Percentiles rank a stretch among this genome's conserved stretches.
These are phyloP conservation scores for Dermatemys mawii DNA, from an alignment of 2,113 vertebrate species.

Conservation along the genomic window DNA sequence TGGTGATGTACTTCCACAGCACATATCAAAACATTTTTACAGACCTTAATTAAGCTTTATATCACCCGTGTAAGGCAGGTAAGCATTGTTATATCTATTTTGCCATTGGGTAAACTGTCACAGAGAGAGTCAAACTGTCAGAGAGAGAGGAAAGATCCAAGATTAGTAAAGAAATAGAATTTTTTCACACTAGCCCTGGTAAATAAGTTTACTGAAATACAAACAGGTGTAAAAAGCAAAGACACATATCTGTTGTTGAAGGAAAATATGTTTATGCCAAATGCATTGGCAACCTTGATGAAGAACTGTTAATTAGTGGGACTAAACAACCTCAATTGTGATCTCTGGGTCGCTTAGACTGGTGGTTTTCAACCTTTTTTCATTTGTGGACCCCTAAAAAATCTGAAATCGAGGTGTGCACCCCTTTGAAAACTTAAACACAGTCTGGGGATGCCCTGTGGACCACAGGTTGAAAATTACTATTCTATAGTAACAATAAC, in stretches of 20 bases:
- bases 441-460: neutral
- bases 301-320: neutral
- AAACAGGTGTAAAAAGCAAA: neutral
- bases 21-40: neutral
- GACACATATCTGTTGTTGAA: fast-evolving
- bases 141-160: neutral
- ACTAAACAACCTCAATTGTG: neutral
- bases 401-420: neutral
- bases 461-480: neutral
- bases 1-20: neutral
- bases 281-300: neutral
- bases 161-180: neutral
- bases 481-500: neutral
- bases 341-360: neutral
- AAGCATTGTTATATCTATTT: neutral
- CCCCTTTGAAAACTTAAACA: neutral
- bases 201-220: neutral
- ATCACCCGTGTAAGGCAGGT: neutral
- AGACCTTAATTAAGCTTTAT: neutral
- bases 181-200: neutral
- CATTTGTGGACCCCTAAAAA: neutral
- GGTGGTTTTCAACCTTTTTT: neutral
- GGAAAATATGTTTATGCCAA: neutral
- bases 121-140: neutral
- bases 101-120: neutral